Evolutionary conservation across 2,888 invertebrate genomes (phyloP), one percentile per base, ranked within the genome.

Genomic region (Salpingus planirostris): DNA sequence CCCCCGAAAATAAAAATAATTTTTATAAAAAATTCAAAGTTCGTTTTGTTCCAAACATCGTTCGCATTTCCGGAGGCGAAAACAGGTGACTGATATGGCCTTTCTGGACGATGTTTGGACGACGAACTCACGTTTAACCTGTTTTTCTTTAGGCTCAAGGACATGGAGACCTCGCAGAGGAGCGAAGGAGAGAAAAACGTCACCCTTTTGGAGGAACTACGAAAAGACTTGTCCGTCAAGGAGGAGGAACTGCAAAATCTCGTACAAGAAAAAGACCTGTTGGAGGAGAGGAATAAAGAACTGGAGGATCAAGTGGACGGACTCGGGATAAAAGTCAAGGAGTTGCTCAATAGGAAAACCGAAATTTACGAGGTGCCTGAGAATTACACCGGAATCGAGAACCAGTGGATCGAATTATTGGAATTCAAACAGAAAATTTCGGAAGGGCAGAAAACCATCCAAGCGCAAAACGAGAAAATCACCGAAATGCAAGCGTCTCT

Each of bases 401-500:
- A 7, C 11, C 13, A 29, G 1, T 29, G 25, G 26, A 12, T 25
- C n/a, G 41, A 38, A 14, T 7, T 28, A 11, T 36, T 59, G 31
- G 60, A 63, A 12, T 57, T 56, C 36, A 62, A 64, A 33, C 55
- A 55, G 28, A 59, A 55, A 36, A 51, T 78, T 32, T 55, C 66
- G 4, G 69, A 73, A 42, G 74, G 71, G 43, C 73, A 76, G 18
- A 68, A 71, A 31, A 70, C 73, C 37, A 55, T 77, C 6, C 73
- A 75, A 29, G 71, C 73, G 30, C 74, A 76, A 47, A 71, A 70
- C 36, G 71, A 71, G 33, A 69, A 73, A 36, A 68, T 77, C 55
- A 69, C 68, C 46, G 72, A 74, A 49, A 74, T 76, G 67, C 73
- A 72, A 59, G 74, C 72, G 55, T 66, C 74, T 46, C 65, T 76